phyloP scores from a whole-genome alignment of 2,888 invertebrate species.

The Incurvaria masculella region DNA sequence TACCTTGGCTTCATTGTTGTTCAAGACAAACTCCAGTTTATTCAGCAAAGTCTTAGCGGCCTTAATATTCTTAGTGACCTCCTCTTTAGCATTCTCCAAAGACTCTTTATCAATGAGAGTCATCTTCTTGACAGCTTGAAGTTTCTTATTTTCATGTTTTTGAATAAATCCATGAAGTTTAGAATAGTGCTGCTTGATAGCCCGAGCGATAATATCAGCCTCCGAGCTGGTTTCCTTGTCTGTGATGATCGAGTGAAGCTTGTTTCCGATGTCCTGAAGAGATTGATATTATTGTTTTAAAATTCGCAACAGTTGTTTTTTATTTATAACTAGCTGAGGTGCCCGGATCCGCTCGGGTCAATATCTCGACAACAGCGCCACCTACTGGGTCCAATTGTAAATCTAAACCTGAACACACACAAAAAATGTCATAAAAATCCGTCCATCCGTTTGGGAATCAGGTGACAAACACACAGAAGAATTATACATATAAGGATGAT shows the following conservation, averaged over 20 bases:
- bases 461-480: too few species aligned
- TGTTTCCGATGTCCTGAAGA: conserved; percentile 2
- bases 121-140: conserved; percentile 28
- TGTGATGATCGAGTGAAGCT: neutral
- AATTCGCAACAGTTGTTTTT: too few species aligned
- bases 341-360: conserved; percentile 17
- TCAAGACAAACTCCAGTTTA: conserved; percentile 15
- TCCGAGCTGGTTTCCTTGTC: neutral
- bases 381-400: too few species aligned
- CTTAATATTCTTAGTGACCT: conserved; percentile 28
- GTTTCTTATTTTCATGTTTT: conserved; percentile 44
- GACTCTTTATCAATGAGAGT: conserved; percentile 32
- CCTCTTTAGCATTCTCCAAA: conserved; percentile 26
- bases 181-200: conserved; percentile 50
- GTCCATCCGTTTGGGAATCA: conserved; percentile 21
- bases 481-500: neutral
- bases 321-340: too few species aligned
- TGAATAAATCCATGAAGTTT: conserved; percentile 51
- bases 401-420: too few species aligned
- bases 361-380: conserved; percentile 35
- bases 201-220: conserved; percentile 22
- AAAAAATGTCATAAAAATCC: too few species aligned
- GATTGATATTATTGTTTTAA: too few species aligned
- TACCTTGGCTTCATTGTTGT: neutral
- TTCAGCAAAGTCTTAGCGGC: conserved; percentile 27